These are phyloP conservation scores for Microtus oregoni DNA, from an alignment of 2,113 vertebrate species.

Conservation along the genomic window DNA sequence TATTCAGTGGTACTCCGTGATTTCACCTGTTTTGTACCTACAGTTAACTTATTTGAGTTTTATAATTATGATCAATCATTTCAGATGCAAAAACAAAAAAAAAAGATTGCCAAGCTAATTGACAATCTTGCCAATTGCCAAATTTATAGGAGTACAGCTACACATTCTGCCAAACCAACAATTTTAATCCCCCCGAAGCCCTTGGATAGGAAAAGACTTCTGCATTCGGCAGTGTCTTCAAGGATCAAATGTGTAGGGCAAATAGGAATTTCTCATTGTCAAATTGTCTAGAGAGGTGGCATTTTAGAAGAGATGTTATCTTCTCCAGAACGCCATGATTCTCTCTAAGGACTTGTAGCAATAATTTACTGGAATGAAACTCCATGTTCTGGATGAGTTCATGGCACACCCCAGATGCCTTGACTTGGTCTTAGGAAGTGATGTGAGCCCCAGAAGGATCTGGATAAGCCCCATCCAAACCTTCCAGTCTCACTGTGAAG, in stretches of 20 bases:
- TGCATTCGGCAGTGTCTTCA: not conserved
- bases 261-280: slow-evolving; percentile 12
- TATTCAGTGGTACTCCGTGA: not conserved
- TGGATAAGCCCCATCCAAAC: not conserved
- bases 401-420: slow-evolving; percentile 48
- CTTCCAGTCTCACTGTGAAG: slow-evolving; percentile 64
- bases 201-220: not conserved
- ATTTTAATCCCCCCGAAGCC: not conserved
- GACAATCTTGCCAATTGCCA: not conserved
- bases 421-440: slow-evolving; percentile 33
- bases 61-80: not conserved
- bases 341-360: slow-evolving; percentile 66
- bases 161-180: not conserved
- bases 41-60: not conserved
- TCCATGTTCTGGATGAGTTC: slow-evolving; percentile 62
- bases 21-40: not conserved
- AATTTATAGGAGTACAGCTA: not conserved
- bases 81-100: not conserved
- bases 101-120: not conserved
- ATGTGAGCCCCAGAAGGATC: slow-evolving; percentile 42
- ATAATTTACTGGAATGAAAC: slow-evolving; percentile 72
- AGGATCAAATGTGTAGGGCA: slow-evolving; percentile 17
- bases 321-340: slow-evolving; percentile 65
- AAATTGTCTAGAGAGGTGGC: not conserved
- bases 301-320: slow-evolving; percentile 64